These are phyloP conservation scores for Aelia acuminata DNA, from an alignment of 2,888 invertebrate genomes.

Conservation along the genomic window DNA sequence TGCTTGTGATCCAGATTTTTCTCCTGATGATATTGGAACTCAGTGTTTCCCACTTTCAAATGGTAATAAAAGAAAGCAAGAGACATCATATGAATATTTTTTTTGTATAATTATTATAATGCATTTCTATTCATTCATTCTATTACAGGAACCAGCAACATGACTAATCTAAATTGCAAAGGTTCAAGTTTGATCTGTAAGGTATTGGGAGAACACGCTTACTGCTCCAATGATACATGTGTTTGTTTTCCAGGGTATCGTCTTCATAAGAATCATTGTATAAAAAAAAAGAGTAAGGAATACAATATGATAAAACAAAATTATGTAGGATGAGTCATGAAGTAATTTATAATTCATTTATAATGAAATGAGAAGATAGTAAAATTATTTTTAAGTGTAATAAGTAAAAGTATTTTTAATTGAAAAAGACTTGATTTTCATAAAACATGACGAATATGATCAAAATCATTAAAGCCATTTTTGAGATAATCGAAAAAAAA, in stretches of 20 bases:
- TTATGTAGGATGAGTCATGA: neutral
- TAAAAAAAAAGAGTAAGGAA: slow-evolving; percentile 1
- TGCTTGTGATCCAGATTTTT: slow-evolving; percentile 43
- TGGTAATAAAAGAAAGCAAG: neutral
- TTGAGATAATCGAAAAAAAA: too few relatives aligned
- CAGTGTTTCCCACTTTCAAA: neutral
- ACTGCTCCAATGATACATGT: slow-evolving; percentile 8
- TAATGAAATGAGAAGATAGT: too few relatives aligned
- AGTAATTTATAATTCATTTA: neutral
- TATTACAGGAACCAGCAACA: neutral
- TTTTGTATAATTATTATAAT: neutral
- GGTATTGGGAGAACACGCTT: slow-evolving; percentile 14
- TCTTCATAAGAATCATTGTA: neutral
- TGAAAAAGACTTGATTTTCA: too few relatives aligned
- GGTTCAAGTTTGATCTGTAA: slow-evolving; percentile 1
- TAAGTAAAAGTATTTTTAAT: too few relatives aligned
- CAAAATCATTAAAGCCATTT: too few relatives aligned
- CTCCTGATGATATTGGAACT: neutral
- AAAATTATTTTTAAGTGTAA: too few relatives aligned
- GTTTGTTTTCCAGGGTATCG: slow-evolving; percentile 37
- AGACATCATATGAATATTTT: neutral
- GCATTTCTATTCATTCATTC: neutral
- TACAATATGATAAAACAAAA: neutral
- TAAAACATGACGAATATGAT: too few relatives aligned
- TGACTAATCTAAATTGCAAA: slow-evolving; percentile 15